Conservation (phyloP, 2,797 vertebrate species). For the Pachyuromys duprasi region DNA sequence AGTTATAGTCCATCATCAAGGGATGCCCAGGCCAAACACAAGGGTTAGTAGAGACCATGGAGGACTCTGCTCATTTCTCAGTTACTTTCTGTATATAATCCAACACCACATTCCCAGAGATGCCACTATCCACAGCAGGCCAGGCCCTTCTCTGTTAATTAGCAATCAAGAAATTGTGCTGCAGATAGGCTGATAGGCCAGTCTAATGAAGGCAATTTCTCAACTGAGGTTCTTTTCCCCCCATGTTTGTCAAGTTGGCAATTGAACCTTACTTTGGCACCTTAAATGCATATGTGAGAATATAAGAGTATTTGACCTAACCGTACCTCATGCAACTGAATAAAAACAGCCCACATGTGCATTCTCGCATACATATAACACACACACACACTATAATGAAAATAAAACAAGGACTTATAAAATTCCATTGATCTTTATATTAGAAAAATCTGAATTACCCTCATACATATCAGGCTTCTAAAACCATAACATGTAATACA, state of each 20-base stretch:
- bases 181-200: too few relatives aligned
- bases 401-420: background rate
- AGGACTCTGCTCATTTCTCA: background rate
- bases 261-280: background rate
- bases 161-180: too few relatives aligned
- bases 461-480: background rate
- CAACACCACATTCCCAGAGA: background rate
- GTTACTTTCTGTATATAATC: background rate
- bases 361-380: background rate
- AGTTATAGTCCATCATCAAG: background rate
- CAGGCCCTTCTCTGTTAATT: background rate
- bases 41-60: background rate
- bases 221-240: background rate
- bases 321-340: background rate
- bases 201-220: background rate
- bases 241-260: background rate
- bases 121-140: background rate
- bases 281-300: background rate
- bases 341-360: background rate
- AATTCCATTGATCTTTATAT: background rate
- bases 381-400: background rate
- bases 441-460: slow-evolving; percentile 7
- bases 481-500: background rate
- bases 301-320: background rate
- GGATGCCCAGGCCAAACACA: background rate